Evolutionary conservation across 2,888 invertebrate species (phyloP), one percentile per base, ranked within the genome.

Genomic region (Conchocele bisecta): DNA sequence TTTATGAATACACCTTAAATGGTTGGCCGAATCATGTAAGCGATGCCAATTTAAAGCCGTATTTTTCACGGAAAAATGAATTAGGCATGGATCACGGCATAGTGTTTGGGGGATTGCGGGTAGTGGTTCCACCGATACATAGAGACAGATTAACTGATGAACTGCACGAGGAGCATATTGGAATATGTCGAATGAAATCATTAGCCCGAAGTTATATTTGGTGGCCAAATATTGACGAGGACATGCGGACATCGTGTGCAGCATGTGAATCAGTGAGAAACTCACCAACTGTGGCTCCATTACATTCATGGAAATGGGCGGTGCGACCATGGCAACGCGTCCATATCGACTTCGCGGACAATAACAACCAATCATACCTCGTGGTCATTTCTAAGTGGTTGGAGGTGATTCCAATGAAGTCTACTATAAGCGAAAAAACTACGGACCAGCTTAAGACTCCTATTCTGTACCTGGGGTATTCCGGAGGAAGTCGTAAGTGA

Each of bases 291-390:
- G 51, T 35, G 42, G 35, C 69, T 11, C 48, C 68, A 9, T 20
- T 73, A 24, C 72, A 76, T 61, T 50, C 66, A 17, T 68, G 68
- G 68, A 58, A 44, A 24, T 59, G 69, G 59, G 37, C 69, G 11
- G 51, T 26, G 24, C 33, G 65, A 7, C 65, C 56, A n/a, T 48
- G 39, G 61, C 50, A 68, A 41, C n/a, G 65, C 7, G 39, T 76
- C n/a, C 75, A 72, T 37, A 63, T 72, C 24, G 68, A 69, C 48
- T 76, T 65, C 56, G 65, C 69, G 20, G 69, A 66, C 24, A 54
- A 51, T 15, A 39, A 68, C 26, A 46, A 56, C 9, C 65, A 72
- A 50, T 50, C 29, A 11, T 69, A 72, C 44, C 29, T 68, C n/a
- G 46, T 71, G 4, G 33, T 68, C 3, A 61, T 76, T 11, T 70